Conservation (phyloP, 2,113 vertebrate genomes). For the Thalassarche chlororhynchos region DNA sequence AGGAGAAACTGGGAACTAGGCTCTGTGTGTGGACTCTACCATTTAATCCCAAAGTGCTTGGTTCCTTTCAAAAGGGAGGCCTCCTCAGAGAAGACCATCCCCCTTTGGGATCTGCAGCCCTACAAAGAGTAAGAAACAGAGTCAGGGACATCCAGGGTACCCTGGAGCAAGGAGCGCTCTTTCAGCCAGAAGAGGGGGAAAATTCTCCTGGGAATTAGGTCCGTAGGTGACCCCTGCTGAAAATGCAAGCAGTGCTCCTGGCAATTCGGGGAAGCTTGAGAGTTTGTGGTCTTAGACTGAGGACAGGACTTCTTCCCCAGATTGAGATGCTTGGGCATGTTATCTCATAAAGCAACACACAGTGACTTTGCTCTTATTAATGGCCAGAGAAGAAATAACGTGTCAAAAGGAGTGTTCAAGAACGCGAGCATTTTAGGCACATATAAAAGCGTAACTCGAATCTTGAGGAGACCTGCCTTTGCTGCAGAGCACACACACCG, state of each 20-base stretch:
- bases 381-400: background rate
- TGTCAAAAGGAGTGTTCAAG: background rate
- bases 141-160: background rate
- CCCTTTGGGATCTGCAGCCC: background rate
- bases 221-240: background rate
- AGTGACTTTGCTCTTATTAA: background rate
- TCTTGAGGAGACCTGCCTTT: background rate
- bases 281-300: background rate
- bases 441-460: background rate
- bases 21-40: background rate
- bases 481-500: background rate
- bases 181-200: background rate
- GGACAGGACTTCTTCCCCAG: background rate
- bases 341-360: background rate
- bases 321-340: background rate
- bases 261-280: background rate
- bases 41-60: background rate
- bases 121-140: background rate
- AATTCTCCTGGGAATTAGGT: background rate
- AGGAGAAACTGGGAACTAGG: background rate
- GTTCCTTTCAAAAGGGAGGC: background rate
- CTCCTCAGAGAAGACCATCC: background rate
- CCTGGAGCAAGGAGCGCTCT: background rate
- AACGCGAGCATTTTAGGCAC: background rate
- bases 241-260: background rate